These are phyloP conservation scores for Anguilla megastoma DNA, from an alignment of 2,797 vertebrate species.

Conservation along the genomic window DNA sequence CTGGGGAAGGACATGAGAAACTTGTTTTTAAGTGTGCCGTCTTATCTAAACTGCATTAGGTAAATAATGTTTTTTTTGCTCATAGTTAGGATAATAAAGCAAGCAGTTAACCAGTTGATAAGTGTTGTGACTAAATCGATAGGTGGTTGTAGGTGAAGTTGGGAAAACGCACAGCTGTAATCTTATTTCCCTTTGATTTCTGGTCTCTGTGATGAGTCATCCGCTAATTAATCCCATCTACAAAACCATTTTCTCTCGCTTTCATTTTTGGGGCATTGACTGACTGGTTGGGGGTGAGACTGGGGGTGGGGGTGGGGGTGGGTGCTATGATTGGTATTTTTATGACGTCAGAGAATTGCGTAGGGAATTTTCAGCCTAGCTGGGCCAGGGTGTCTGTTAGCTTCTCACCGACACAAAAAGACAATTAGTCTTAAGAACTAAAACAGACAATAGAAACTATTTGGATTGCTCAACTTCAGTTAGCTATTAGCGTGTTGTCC, in stretches of 20 bases:
- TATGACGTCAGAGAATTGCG: constrained; percentile 21
- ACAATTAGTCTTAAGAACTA: not conserved
- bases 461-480: constrained; percentile 36
- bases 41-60: not conserved
- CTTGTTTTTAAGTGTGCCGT: not conserved
- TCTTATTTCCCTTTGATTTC: constrained; percentile 17
- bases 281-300: not conserved
- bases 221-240: constrained; percentile 9
- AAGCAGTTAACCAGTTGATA: not conserved
- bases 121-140: constrained; percentile 4
- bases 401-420: constrained; percentile 25
- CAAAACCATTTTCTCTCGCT: constrained; percentile 5
- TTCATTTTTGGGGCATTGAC: constrained; percentile 19
- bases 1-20: not conserved
- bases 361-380: not conserved
- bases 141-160: constrained; percentile 9
- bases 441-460: constrained; percentile 25
- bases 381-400: not conserved
- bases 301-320: not conserved
- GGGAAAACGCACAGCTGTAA: not conserved
- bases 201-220: constrained; percentile 16
- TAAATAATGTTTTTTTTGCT: not conserved
- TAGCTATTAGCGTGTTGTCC: constrained; percentile 33
- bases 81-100: not conserved
- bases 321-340: constrained; percentile 29